Evolutionary conservation across 1,140 invertebrate genomes (phyloP), one percentile per base, ranked within the genome.

Genomic region (Babylonia areolata): DNA sequence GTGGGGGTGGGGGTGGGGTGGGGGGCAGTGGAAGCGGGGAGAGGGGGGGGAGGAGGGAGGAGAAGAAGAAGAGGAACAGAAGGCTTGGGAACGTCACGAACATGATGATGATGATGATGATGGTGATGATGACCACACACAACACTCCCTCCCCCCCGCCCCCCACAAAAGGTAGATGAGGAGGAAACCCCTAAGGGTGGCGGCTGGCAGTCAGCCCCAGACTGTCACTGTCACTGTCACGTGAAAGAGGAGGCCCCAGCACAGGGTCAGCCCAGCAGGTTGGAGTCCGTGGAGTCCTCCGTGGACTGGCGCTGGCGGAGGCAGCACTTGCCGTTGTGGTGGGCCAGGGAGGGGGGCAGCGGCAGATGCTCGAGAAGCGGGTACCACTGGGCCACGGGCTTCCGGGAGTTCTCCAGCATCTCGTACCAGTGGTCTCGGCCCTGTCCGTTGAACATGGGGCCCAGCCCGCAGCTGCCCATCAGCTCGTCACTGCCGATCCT

Each of bases 391-490:
- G 97, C 97, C 1, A 97, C 96, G 0, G 97, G 97, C 92, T 97
- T 97, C 31, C 97, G 95, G 9, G 97, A 96, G 94, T 96, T 97
- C 92, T 97, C 97, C 91, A 97, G 91, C 97, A 98, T 98, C 93
- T 97, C 97, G 82, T 97, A 95, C 97, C 97, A 98, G 92, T 98
- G 97, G 91, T 98, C 97, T 75, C 97, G 95, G 3, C 97, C 97
- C 17, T 97, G 95, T 28, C 97, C 97, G 81, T 97, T 96, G 89
- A 96, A 96, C 81, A 95, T 96, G 0, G 96, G 96, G 1, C 97
- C 97, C 81, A 98, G 96, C 3, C 96, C 96, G 40, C 96, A 96
- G 92, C 97, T 97, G 12, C 97, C 97, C 95, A 98, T 97, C 73
- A 98, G 94, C 92, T 98, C 97, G 92, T 98, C 97, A 39, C 96